Evolutionary conservation across 2,888 invertebrate genomes (phyloP).

Genomic region (Ctenicera cuprea): DNA sequence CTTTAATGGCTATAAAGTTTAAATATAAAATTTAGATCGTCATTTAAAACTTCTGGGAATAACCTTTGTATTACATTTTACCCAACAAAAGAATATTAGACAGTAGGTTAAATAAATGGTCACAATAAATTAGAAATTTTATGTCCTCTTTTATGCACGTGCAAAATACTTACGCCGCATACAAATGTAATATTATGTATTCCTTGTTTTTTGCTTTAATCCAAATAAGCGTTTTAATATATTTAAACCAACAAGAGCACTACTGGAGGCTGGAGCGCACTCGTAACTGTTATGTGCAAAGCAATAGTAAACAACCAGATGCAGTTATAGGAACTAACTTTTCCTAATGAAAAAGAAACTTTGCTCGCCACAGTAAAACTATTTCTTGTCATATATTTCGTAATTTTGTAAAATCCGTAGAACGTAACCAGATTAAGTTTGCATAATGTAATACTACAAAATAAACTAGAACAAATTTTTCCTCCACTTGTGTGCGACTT

Average conservation of each 20-base stretch:
- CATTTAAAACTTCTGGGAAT: too few relatives aligned
- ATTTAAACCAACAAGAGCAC: background rate
- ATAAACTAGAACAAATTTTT: too few relatives aligned
- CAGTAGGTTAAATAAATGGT: too few relatives aligned
- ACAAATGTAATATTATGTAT: background rate
- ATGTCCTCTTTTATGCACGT: too few relatives aligned
- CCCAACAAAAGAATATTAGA: too few relatives aligned
- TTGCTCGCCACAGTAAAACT: background rate
- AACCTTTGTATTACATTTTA: too few relatives aligned
- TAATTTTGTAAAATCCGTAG: background rate
- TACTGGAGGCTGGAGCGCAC: background rate
- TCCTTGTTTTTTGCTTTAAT: background rate
- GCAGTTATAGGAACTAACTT: background rate
- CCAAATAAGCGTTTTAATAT: background rate
- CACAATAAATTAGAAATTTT: too few relatives aligned
- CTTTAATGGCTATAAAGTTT: too few relatives aligned
- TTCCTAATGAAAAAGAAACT: constrained; percentile 4
- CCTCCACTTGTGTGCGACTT: too few relatives aligned
- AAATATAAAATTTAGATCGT: too few relatives aligned
- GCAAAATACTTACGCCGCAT: too few relatives aligned
- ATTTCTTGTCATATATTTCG: background rate
- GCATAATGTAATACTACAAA: too few relatives aligned
- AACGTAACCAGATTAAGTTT: background rate
- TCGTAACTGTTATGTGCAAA: constrained; percentile 1
- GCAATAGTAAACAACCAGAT: background rate